Evolutionary conservation across 92 coral and sea anemone species (phyloP), one percentile per base, ranked within the genome.

Genomic region (Phenganax stokvisi): DNA sequence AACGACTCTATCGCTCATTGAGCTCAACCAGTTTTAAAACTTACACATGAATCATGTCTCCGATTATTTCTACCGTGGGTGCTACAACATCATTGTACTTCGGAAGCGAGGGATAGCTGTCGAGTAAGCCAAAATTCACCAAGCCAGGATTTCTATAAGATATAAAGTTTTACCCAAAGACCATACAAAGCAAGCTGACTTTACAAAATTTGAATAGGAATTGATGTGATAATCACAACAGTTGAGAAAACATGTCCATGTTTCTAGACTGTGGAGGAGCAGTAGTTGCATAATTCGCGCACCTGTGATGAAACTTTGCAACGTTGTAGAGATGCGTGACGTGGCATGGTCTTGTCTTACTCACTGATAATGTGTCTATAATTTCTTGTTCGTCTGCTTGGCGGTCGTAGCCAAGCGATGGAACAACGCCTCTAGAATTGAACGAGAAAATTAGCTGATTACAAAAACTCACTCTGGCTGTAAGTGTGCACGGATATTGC

Each of bases 21-120:
- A 20, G 25, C 25, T 20, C 25, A 20, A 20, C 54, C 9, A 30
- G 27, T 12, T n/a, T n/a, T 62, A 17, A 57, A 16, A 77, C 90
- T 87, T 81, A 87, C 90, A 85, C 90, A 73, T 87, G 90, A 16
- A 73, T 37, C 61, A 87, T 64, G 59, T 84, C 90, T 66, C 88
- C 90, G 51, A 84, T 87, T 11, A 87, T 55, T 80, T 87, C 88
- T 64, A 87, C 86, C 10, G 90, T 84, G 6, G 88, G 90, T 10
- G 90, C 74, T 8, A 28, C 74, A 20, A 77, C 69, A 61, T 78
- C 80, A 10, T 62, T 67, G 76, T 84, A 87, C 77, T 80, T 75
- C 73, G 85, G 75, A 44, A 85, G 68, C 44, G 17, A 72, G 53
- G 89, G 87, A 31, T 83, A 62, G n/a, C 67, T 70, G 60, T 87